Evolutionary conservation across 2,797 vertebrate genomes (phyloP), one percentile per base, ranked within the genome.

Genomic region (Miichthys miiuy): DNA sequence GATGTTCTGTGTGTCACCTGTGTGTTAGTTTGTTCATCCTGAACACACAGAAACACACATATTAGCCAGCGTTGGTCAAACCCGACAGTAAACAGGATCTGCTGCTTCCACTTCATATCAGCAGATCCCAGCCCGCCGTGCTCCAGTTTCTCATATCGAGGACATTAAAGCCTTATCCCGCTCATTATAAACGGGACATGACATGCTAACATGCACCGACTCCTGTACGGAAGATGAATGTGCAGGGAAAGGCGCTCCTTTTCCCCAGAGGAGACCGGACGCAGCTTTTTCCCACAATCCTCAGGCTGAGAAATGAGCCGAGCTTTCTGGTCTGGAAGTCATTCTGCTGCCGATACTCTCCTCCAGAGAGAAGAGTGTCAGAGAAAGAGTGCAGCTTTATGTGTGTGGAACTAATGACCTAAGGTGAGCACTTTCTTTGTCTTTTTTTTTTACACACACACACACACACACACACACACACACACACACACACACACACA

Each of bases 301-400:
- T 64, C 18, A 0, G 64, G 30, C 42, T 69, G 69, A 83, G 68
- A 79, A 88, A 83, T 6, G 62, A 90, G 74, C 76, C 25, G 72
- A 81, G 64, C 54, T 65, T 38, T 48, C 64, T 9, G 72, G 72
- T 82, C 86, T 87, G 86, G 87, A 88, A 88, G 84, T 83, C 76
- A 74, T 86, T 89, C 68, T 81, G 82, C 63, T 57, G 72, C 78
- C 25, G 18, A 82, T 60, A 58, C 58, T 46, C 52, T 66, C 64
- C 83, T 67, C 58, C 16, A 76, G 83, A 79, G 84, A 64, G 66
- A 17, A 14, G 27, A 9, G 44, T 38, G 55, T 68, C 12, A 11
- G 18, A 34, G 30, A 72, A n/a, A 38, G 20, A 56, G 42, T 41
- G 18, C 34, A 42, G 51, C 51, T 67, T 66, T 54, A 38, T 73